These are phyloP conservation scores for Aselliscus stoliczkanus DNA, from an alignment of 2,797 vertebrate species.

Conservation along the genomic window DNA sequence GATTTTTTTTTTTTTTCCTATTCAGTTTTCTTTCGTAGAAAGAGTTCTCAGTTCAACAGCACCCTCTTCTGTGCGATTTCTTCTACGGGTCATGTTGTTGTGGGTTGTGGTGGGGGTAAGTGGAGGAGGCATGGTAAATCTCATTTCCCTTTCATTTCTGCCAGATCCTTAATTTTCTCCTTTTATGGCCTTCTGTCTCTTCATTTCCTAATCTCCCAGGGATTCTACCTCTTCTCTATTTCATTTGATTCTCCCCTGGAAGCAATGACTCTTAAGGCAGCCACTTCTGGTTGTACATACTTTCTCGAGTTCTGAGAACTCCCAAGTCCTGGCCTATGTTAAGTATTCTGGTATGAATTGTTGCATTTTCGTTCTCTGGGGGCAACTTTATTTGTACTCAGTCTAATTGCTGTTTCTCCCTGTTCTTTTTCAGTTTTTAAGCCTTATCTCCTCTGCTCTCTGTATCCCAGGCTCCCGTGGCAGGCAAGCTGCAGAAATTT, in stretches of 20 bases:
- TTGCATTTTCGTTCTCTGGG: background rate
- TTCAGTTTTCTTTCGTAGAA: background rate
- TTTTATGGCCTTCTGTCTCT: background rate
- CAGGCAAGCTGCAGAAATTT: background rate
- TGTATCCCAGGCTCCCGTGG: background rate
- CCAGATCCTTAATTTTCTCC: background rate
- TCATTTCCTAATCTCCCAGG: background rate
- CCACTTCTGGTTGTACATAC: background rate
- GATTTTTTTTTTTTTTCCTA: background rate
- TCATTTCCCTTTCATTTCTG: background rate
- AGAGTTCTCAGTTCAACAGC: conserved; percentile 25
- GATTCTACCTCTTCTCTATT: background rate
- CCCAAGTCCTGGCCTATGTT: background rate
- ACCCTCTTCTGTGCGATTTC: conserved; percentile 24
- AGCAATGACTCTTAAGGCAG: background rate
- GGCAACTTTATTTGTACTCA: background rate
- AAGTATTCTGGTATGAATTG: background rate
- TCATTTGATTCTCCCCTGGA: background rate
- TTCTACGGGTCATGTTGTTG: background rate
- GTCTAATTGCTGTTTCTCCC: background rate
- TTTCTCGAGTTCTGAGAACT: background rate
- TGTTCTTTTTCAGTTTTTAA: background rate
- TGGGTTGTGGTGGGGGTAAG: background rate
- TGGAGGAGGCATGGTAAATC: background rate
- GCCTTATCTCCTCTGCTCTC: background rate